Evolutionary conservation across 2,888 invertebrate genomes (phyloP).

Genomic region (Eumerus sabulonum): DNA sequence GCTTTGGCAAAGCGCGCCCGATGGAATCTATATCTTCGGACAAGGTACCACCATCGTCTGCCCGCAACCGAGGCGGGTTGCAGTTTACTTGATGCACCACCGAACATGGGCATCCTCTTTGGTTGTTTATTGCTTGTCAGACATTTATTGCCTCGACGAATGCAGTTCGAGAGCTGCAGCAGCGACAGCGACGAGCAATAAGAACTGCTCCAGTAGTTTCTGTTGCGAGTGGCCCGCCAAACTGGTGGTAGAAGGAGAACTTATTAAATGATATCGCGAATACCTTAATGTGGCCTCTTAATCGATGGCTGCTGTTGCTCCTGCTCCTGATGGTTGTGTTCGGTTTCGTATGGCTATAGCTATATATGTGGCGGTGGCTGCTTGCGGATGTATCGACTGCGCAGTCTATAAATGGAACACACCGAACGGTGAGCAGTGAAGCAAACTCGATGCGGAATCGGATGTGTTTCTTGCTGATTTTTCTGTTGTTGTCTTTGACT

Average conservation of each 20-base stretch:
- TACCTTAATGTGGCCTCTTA: slow-evolving; percentile 68
- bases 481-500: slow-evolving; percentile 13
- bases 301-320: slow-evolving; percentile 68
- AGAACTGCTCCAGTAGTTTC: slow-evolving; percentile 42
- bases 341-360: slow-evolving; percentile 1
- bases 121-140: slow-evolving; percentile 71
- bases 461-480: slow-evolving; percentile 51
- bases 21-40: slow-evolving; percentile 57
- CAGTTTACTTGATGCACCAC: slow-evolving; percentile 46
- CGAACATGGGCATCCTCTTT: slow-evolving; percentile 70
- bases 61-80: background rate
- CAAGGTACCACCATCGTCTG: slow-evolving; percentile 19
- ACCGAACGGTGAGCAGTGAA: slow-evolving; percentile 28
- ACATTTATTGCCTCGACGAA: slow-evolving; percentile 70
- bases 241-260: slow-evolving; percentile 51
- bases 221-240: slow-evolving; percentile 18
- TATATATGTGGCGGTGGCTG: too few relatives aligned
- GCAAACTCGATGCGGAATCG: slow-evolving; percentile 60
- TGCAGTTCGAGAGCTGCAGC: slow-evolving; percentile 41
- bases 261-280: slow-evolving; percentile 69
- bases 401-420: slow-evolving; percentile 67
- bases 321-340: slow-evolving; percentile 16
- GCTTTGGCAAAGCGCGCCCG: slow-evolving; percentile 67
- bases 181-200: slow-evolving; percentile 13
- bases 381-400: slow-evolving; percentile 24